Percentiles rank a stretch among this genome's conserved stretches.
Conservation (phyloP, 2,888 invertebrate species). For the Patella caerulea region DNA sequence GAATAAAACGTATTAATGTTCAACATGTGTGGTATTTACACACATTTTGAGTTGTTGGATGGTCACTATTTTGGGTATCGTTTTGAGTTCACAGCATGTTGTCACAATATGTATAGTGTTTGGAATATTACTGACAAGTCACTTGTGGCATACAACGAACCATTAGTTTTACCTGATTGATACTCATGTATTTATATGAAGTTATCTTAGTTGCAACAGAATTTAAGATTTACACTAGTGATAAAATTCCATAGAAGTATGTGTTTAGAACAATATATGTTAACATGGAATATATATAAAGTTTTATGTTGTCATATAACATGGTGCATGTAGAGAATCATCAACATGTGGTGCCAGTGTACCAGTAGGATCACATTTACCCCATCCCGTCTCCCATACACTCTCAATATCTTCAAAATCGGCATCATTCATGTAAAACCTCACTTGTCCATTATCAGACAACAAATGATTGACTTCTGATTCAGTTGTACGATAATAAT, state of each 20-base stretch:
- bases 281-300: background rate
- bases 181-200: background rate
- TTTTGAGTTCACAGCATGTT: too few species aligned
- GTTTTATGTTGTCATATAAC: constrained; percentile 18
- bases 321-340: constrained; percentile 34
- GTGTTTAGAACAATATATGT: background rate
- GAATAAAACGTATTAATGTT: too few species aligned
- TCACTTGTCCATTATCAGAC: constrained; percentile 5
- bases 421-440: constrained; percentile 26
- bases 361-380: constrained; percentile 55
- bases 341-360: constrained; percentile 52
- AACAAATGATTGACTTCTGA: constrained; percentile 30
- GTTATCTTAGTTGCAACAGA: background rate
- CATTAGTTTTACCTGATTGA: too few species aligned
- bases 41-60: too few species aligned
- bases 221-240: background rate
- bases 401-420: constrained; percentile 49
- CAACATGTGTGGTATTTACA: too few species aligned
- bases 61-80: too few species aligned
- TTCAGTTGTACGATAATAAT: constrained; percentile 50
- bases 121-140: too few species aligned
- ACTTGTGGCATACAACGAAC: too few species aligned
- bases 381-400: constrained; percentile 63
- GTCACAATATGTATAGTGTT: too few species aligned
- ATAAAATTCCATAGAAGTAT: background rate